phyloP scores from a whole-genome alignment of 2,113 vertebrate species.

The Equus quagga region DNA sequence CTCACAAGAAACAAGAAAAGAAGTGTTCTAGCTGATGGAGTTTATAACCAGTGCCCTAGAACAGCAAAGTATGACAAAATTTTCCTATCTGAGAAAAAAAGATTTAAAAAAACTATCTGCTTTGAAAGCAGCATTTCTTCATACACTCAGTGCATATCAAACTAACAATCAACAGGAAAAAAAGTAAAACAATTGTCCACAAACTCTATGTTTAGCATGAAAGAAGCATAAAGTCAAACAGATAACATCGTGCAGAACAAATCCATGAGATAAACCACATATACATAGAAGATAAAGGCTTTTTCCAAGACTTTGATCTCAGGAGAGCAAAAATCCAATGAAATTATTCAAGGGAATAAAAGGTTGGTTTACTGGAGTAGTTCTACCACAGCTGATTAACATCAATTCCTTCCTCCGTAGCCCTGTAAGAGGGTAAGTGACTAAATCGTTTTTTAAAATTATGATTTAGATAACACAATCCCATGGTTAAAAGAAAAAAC shows the following conservation, averaged over 20 bases:
- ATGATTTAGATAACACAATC: not conserved
- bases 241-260: not conserved
- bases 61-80: not conserved
- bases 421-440: not conserved
- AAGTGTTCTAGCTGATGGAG: not conserved
- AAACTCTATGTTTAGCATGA: not conserved
- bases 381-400: not conserved
- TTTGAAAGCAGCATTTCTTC: not conserved
- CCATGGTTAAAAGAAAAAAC: not conserved
- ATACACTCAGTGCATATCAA: not conserved
- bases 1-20: not conserved
- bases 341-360: conserved; percentile 30
- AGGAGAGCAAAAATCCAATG: not conserved
- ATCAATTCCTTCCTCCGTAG: not conserved
- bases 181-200: not conserved
- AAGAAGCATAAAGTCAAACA: conserved; percentile 42
- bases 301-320: not conserved
- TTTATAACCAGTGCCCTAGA: not conserved
- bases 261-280: conserved; percentile 9
- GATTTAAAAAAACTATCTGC: not conserved
- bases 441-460: not conserved
- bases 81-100: not conserved
- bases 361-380: not conserved
- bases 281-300: not conserved
- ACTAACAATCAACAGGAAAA: not conserved